phyloP scores from a whole-genome alignment of 1,140 invertebrate genomes.

The Drosophila punjabiensis region DNA sequence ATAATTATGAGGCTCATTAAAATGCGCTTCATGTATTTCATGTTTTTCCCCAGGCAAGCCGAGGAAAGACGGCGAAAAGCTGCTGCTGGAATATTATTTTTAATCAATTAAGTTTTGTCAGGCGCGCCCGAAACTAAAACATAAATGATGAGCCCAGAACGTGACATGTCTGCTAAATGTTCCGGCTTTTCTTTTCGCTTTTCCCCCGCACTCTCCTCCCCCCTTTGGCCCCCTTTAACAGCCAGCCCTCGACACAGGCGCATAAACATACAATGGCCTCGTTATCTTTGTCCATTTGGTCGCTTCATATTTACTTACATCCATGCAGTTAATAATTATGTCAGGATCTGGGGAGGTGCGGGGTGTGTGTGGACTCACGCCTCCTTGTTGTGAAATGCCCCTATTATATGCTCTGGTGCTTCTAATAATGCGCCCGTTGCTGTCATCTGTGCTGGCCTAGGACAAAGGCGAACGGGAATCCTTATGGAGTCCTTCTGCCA shows the following conservation, averaged over 20 bases:
- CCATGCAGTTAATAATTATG: slow-evolving; percentile 82
- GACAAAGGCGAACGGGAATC: slow-evolving; percentile 50
- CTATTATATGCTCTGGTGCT: slow-evolving; percentile 82
- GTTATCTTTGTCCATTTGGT: slow-evolving; percentile 76
- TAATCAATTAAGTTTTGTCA: slow-evolving; percentile 79
- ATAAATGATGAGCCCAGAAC: slow-evolving; percentile 74
- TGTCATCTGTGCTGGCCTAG: slow-evolving; percentile 67
- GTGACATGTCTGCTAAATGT: slow-evolving; percentile 75
- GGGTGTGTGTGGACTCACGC: slow-evolving; percentile 56
- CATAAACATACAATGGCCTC: slow-evolving; percentile 63
- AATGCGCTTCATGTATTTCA: slow-evolving; percentile 44
- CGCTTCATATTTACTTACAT: slow-evolving; percentile 77
- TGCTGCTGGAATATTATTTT: slow-evolving; percentile 70
- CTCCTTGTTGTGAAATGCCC: slow-evolving; percentile 80
- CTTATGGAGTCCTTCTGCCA: slow-evolving; percentile 24
- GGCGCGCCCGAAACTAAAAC: slow-evolving; percentile 61
- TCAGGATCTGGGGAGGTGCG: slow-evolving; percentile 49
- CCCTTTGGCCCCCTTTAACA: neutral
- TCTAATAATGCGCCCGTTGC: slow-evolving; percentile 80
- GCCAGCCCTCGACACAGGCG: slow-evolving; percentile 15
- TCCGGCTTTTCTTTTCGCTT: slow-evolving; percentile 21
- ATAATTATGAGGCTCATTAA: slow-evolving; percentile 59
- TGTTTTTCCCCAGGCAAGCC: slow-evolving; percentile 21
- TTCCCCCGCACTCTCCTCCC: neutral
- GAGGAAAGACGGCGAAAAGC: slow-evolving; percentile 8